Conservation (phyloP, 2,113 vertebrate species). For the Choloepus hoffmanni region DNA sequence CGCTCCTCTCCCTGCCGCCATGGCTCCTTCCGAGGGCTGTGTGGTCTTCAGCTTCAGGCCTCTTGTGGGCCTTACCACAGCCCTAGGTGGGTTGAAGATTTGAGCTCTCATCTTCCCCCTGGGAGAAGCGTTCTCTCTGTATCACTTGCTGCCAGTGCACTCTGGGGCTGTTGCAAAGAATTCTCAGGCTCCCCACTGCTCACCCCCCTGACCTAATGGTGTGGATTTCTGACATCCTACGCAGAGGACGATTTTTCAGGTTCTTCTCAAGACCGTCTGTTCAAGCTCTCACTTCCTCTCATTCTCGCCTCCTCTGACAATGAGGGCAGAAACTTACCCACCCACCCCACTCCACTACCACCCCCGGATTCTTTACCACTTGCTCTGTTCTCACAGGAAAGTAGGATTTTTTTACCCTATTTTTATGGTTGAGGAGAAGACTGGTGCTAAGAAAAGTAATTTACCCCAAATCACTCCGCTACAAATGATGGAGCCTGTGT, state of each 20-base stretch:
- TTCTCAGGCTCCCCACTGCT: background rate
- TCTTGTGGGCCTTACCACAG: background rate
- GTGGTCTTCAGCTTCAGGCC: background rate
- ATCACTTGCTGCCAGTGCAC: background rate
- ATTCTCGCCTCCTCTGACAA: background rate
- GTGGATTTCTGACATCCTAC: background rate
- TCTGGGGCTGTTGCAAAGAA: no score
- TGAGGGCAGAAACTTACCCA: background rate
- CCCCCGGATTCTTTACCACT: background rate
- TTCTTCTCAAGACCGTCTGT: background rate
- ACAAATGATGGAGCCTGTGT: background rate
- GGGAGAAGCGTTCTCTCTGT: background rate
- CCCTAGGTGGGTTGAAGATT: background rate
- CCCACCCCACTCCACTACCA: background rate
- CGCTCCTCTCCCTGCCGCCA: background rate
- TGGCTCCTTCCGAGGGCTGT: background rate
- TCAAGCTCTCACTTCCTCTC: background rate
- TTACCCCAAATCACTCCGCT: background rate
- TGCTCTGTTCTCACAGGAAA: background rate
- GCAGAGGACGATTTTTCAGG: background rate
- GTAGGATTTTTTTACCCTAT: background rate
- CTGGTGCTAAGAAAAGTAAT: background rate
- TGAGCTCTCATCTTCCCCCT: background rate
- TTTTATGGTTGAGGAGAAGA: constrained; percentile 22
- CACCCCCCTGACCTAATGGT: background rate